phyloP scores from a whole-genome alignment of 2,888 invertebrate genomes.

The Athripsodes cinereus region DNA sequence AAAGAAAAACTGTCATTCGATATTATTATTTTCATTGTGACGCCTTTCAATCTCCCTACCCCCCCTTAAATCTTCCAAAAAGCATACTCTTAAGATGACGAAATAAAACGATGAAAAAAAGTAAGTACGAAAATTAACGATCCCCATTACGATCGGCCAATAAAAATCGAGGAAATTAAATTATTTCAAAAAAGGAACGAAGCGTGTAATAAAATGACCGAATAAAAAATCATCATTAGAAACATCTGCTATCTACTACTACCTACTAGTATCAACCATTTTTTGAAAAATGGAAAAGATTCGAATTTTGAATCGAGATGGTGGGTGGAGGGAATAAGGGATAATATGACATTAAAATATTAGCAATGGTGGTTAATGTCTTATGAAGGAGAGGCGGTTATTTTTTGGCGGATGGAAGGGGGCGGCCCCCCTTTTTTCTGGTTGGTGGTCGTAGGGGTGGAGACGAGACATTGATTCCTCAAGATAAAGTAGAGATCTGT shows the following conservation, averaged over 20 bases:
- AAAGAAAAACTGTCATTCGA: background rate
- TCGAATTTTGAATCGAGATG: background rate
- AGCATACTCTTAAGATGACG: background rate
- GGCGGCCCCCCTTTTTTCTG: too few species aligned
- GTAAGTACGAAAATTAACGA: conserved; percentile 1
- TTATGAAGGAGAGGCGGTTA: background rate
- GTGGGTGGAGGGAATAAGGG: background rate
- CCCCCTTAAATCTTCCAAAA: background rate
- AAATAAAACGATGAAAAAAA: background rate
- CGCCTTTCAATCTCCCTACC: background rate
- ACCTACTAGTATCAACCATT: background rate
- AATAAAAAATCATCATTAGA: conserved; percentile 23
- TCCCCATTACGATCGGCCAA: conserved; percentile 21
- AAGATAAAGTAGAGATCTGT: conserved; percentile 22
- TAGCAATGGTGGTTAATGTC: conserved; percentile 7
- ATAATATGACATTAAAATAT: conserved; percentile 5
- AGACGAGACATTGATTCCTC: conserved; percentile 25
- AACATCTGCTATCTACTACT: conserved; percentile 23
- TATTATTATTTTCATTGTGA: background rate
- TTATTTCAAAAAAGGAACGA: conserved; percentile 15
- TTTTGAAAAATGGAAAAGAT: conserved; percentile 2
- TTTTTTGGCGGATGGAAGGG: background rate
- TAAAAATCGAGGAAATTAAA: conserved; percentile 22
- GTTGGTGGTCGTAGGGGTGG: conserved; percentile 6
- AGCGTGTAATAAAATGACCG: conserved; percentile 21